Conservation (phyloP, 2,113 vertebrate species). For the Herpetotheres cachinnans region DNA sequence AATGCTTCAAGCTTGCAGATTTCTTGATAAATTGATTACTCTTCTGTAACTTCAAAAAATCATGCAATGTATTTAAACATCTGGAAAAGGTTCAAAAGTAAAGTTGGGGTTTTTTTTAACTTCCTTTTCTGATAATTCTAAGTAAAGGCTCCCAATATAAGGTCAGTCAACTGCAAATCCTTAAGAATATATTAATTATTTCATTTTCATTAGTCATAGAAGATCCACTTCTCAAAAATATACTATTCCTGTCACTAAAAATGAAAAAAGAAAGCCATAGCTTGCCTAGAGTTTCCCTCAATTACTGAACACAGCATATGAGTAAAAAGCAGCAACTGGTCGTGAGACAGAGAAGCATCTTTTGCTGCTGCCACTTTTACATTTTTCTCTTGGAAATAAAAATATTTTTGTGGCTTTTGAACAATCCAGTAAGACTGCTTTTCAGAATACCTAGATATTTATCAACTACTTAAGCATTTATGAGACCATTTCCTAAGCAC, state of each 20-base stretch:
- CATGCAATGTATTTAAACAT: neutral
- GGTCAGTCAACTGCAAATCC: neutral
- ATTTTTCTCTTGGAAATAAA: neutral
- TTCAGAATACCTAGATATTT: constrained; percentile 18
- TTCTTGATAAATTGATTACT: neutral
- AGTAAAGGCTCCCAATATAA: neutral
- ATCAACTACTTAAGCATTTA: constrained; percentile 17
- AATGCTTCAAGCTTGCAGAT: neutral
- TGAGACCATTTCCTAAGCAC: neutral
- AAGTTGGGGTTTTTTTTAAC: neutral
- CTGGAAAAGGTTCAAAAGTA: neutral
- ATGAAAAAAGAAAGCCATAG: neutral
- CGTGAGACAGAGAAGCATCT: neutral
- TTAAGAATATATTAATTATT: neutral
- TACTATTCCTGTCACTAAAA: neutral
- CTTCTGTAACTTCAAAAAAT: neutral
- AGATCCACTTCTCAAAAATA: neutral
- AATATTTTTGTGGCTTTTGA: neutral
- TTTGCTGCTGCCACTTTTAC: neutral
- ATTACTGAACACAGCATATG: neutral
- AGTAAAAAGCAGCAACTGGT: neutral
- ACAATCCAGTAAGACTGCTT: neutral
- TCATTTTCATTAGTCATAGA: neutral
- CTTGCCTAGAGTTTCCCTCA: neutral
- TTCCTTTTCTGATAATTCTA: neutral